Evolutionary conservation across 2,113 vertebrate species (phyloP), one percentile per base, ranked within the genome.

Genomic region (Gymnocephalus cernua): DNA sequence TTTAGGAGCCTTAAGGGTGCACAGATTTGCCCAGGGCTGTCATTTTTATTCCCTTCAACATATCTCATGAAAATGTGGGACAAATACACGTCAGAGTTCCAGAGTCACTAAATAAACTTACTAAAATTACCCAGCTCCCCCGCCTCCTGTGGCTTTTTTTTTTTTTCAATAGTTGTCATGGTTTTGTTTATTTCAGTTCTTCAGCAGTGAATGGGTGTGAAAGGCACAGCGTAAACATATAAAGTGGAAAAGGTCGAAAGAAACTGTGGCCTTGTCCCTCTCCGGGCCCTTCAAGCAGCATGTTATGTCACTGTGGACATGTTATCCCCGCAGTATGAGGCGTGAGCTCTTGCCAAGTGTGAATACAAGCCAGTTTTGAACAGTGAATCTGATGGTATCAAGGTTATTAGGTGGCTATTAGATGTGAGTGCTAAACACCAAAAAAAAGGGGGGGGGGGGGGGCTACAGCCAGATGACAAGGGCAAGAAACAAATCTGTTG

Each of bases 11-110:
- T 67, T 74, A 59, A 76, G 71, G 77, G 77, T 71, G 88, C 80
- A 66, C 71, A 75, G 62, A 87, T 87, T 89, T 87, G 80, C 84
- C 80, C 56, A 67, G 74, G 61, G 27, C 76, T 82, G 79, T 88
- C 84, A 74, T 90, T 91, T 93, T 87, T 86, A 82, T 88, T 80
- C 73, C 69, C 59, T 86, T 80, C 64, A 86, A 79, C 91, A 92
- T 77, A 82, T 86, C 82, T 87, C n/a, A 7, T 88, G 77, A 83
- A 90, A 88, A 87, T 25, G 48, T 66, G 79, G 79, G 77, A 93
- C 85, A 93, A 94, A 86, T 91, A 90, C 85, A 91, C 44, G 82
- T 86, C 92, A 72, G 78, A 83, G 74, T 93, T 91, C 86, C 89
- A 91, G 85, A 47, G 73, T 75, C 58, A 63, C 80, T 83, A 72